Conservation (phyloP, 2,113 vertebrate genomes). For the Paralichthys olivaceus region DNA sequence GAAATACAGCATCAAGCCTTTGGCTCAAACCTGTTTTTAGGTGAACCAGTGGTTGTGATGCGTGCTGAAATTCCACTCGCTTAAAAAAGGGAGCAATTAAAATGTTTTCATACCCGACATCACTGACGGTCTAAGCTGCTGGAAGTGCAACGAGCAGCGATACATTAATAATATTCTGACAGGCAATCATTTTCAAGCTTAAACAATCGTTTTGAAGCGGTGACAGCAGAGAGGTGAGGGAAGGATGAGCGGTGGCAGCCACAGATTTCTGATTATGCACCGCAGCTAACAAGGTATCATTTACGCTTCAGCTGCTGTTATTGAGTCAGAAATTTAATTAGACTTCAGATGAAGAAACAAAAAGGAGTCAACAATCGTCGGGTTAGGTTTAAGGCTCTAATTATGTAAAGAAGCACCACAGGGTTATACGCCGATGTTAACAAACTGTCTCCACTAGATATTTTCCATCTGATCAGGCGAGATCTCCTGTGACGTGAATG, state of each 20-base stretch:
- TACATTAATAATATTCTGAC: constrained; percentile 10
- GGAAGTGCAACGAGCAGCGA: neutral
- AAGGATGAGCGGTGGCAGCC: neutral
- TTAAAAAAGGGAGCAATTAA: constrained; percentile 40
- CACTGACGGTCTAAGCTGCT: constrained; percentile 27
- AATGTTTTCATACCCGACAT: constrained; percentile 24
- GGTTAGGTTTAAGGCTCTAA: neutral
- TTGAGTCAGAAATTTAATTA: constrained; percentile 86
- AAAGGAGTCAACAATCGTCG: constrained; percentile 56
- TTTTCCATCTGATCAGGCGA: constrained; percentile 79
- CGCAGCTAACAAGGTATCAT: constrained; percentile 76
- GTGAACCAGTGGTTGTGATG: constrained; percentile 23
- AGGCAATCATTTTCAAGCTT: neutral
- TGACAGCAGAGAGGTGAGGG: neutral
- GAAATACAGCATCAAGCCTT: constrained; percentile 30
- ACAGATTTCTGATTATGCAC: constrained; percentile 68
- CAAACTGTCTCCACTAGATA: constrained; percentile 83
- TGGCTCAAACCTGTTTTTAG: constrained; percentile 43
- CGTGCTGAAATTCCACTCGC: constrained; percentile 25
- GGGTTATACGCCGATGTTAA: constrained; percentile 80
- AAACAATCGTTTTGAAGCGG: constrained; percentile 46
- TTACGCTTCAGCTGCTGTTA: constrained; percentile 77
- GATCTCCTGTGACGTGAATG: constrained; percentile 75
- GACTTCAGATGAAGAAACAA: constrained; percentile 72
- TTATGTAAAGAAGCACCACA: constrained; percentile 68